phyloP scores from a whole-genome alignment of 2,113 vertebrate genomes.

The Otis tarda region DNA sequence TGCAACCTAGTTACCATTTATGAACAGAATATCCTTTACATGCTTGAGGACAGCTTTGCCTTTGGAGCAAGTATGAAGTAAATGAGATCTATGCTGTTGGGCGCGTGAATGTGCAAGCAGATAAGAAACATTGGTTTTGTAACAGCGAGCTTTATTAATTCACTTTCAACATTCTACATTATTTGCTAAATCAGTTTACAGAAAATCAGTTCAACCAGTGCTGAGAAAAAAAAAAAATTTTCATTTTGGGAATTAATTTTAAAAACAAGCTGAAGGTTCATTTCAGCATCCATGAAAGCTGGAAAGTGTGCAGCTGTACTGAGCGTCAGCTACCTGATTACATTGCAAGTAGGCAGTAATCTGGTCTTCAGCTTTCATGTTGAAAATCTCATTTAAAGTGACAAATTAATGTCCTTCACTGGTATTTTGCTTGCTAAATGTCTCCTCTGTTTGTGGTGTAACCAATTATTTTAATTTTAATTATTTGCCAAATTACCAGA shows the following conservation, averaged over 20 bases:
- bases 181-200: constrained; percentile 34
- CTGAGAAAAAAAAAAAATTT: not conserved
- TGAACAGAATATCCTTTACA: not conserved
- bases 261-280: not conserved
- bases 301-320: not conserved
- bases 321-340: not conserved
- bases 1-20: not conserved
- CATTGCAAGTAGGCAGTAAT: not conserved
- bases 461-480: constrained; percentile 4
- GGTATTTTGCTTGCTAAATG: not conserved
- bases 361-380: not conserved
- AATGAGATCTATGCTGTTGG: not conserved
- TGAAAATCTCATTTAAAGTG: not conserved
- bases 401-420: not conserved
- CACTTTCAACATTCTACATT: not conserved
- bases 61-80: not conserved
- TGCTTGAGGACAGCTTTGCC: not conserved
- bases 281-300: not conserved
- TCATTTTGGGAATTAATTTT: not conserved
- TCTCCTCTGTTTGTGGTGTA: constrained; percentile 1
- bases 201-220: constrained; percentile 45
- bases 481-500: not conserved
- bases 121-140: not conserved
- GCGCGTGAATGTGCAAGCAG: not conserved
- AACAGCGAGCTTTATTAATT: constrained; percentile 26